These are phyloP conservation scores for Diaprepes abbreviatus DNA, from an alignment of 2,888 invertebrate genomes.

Conservation along the genomic window DNA sequence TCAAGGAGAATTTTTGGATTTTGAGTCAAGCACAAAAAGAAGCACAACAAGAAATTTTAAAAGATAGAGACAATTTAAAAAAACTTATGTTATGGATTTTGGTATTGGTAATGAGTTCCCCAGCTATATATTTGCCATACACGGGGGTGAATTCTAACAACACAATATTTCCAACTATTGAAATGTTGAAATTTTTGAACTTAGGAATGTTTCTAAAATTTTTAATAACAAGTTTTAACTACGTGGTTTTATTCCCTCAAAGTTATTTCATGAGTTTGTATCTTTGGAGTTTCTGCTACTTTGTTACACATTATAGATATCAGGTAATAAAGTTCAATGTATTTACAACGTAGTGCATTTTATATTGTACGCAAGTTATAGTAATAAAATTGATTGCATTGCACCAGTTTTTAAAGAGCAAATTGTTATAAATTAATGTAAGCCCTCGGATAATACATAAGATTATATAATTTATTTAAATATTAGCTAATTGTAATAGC, in stretches of 20 bases:
- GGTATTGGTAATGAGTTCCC: not conserved
- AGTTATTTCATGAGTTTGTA: not conserved
- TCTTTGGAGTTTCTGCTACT: not conserved
- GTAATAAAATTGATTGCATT: too few species aligned
- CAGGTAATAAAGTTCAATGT: conserved; percentile 13
- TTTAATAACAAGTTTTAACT: not conserved
- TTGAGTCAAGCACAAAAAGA: not conserved
- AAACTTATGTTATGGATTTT: not conserved
- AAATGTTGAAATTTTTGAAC: not conserved
- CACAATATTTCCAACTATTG: not conserved
- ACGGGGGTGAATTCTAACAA: not conserved
- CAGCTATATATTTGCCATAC: not conserved
- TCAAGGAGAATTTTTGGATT: not conserved
- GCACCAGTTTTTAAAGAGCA: too few species aligned
- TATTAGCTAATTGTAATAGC: too few species aligned
- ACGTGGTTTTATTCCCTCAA: not conserved
- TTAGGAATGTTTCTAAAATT: not conserved
- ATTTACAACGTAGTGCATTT: too few species aligned
- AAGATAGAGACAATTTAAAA: not conserved
- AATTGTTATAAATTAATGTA: too few species aligned
- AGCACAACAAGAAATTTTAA: not conserved
- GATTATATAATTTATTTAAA: too few species aligned
- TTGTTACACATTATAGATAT: conserved; percentile 7
- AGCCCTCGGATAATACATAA: too few species aligned
- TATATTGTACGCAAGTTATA: too few species aligned